Evolutionary conservation across 2,113 vertebrate species (phyloP).

Genomic region (Pygathrix nemaeus): DNA sequence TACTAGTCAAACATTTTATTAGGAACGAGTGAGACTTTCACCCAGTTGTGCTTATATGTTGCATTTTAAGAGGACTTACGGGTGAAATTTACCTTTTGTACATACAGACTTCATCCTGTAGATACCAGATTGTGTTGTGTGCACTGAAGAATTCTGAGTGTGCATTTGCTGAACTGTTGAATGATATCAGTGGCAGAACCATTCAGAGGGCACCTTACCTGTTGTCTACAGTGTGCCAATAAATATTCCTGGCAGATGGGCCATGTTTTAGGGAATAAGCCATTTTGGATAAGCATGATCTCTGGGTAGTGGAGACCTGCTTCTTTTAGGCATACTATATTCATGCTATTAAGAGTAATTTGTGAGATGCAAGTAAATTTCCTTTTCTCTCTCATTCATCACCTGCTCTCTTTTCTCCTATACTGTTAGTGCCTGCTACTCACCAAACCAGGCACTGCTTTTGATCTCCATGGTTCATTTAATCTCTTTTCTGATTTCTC

Average conservation of each 20-base stretch:
- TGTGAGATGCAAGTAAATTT: neutral
- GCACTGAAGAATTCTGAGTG: neutral
- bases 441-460: neutral
- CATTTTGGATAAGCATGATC: neutral
- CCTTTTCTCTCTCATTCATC: neutral
- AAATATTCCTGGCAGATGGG: too few relatives aligned
- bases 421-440: neutral
- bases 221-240: too few relatives aligned
- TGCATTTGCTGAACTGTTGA: neutral
- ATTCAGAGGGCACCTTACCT: neutral
- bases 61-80: accelerated
- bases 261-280: neutral
- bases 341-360: neutral
- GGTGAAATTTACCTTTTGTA: neutral
- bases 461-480: neutral
- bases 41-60: neutral
- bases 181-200: neutral
- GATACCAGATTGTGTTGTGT: neutral
- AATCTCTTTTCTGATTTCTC: neutral
- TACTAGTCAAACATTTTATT: neutral
- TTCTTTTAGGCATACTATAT: neutral
- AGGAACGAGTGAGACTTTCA: neutral
- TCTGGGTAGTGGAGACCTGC: neutral
- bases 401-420: neutral
- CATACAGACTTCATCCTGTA: accelerated